Evolutionary conservation across 2,888 invertebrate genomes (phyloP).

Genomic region (Trilocha varians): DNA sequence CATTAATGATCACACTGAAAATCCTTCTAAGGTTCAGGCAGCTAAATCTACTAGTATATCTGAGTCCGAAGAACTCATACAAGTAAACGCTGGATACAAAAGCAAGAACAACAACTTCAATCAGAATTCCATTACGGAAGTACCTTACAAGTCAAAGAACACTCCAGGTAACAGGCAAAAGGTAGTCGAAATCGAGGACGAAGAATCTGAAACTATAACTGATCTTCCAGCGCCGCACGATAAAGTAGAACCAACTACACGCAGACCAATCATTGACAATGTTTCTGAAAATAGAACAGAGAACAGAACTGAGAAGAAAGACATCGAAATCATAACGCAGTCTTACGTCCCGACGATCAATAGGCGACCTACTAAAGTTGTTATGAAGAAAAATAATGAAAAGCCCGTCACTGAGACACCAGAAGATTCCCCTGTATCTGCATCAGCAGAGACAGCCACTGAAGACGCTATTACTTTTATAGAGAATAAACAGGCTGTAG

Average conservation of each 20-base stretch:
- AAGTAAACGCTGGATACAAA: slow-evolving; percentile 58
- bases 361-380: slow-evolving; percentile 53
- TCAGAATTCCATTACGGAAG: slow-evolving; percentile 58
- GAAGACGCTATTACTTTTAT: slow-evolving; percentile 12
- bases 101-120: slow-evolving; percentile 63
- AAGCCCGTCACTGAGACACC: slow-evolving; percentile 18
- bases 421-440: slow-evolving; percentile 9
- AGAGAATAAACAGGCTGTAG: slow-evolving; percentile 4
- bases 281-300: slow-evolving; percentile 41
- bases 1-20: slow-evolving; percentile 51
- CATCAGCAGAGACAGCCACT: slow-evolving; percentile 20
- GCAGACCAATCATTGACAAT: slow-evolving; percentile 56
- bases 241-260: slow-evolving; percentile 54
- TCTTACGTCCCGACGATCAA: slow-evolving; percentile 55
- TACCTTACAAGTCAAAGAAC: slow-evolving; percentile 47
- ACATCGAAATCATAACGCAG: slow-evolving; percentile 58
- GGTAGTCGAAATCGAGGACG: slow-evolving; percentile 55
- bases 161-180: slow-evolving; percentile 35
- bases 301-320: slow-evolving; percentile 41
- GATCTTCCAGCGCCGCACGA: slow-evolving; percentile 53
- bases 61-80: slow-evolving; percentile 60
- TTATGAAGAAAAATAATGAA: slow-evolving; percentile 45
- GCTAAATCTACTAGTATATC: slow-evolving; percentile 34
- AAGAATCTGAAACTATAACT: slow-evolving; percentile 46
- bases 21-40: slow-evolving; percentile 19